phyloP scores from a whole-genome alignment of 2,888 invertebrate genomes.

The Amiota communis region DNA sequence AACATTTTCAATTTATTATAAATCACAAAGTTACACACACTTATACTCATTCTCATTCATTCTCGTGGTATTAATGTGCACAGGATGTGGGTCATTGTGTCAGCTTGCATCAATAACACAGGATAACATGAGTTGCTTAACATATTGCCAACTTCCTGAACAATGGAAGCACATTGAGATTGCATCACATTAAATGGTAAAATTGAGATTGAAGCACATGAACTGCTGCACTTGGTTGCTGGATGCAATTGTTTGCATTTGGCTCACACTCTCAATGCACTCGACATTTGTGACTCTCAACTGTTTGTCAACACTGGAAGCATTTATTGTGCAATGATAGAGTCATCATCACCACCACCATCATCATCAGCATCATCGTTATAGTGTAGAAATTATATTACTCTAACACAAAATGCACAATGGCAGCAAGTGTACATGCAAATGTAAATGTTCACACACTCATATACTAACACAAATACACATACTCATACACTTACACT shows the following conservation, averaged over 20 bases:
- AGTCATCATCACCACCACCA: not conserved
- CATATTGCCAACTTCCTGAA: slow-evolving; percentile 21
- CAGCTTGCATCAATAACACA: not conserved
- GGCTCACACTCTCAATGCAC: not conserved
- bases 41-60: not conserved
- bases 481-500: not conserved
- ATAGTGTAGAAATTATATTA: slow-evolving; percentile 15
- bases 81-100: slow-evolving; percentile 8
- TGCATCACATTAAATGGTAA: too few species aligned
- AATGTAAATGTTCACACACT: not conserved
- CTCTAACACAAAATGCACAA: slow-evolving; percentile 17
- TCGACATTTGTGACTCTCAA: not conserved
- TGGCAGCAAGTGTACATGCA: slow-evolving; percentile 12
- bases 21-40: not conserved
- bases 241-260: slow-evolving; percentile 7
- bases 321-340: slow-evolving; percentile 22
- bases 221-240: slow-evolving; percentile 7
- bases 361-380: too few species aligned
- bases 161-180: slow-evolving; percentile 12
- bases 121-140: slow-evolving; percentile 2
- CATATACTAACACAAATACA: not conserved
- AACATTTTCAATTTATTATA: not conserved
- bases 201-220: not conserved
- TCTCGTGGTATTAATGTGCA: not conserved
- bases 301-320: slow-evolving; percentile 27